Conservation (phyloP, 1,140 invertebrate genomes). For the Drosophila novamexicana region DNA sequence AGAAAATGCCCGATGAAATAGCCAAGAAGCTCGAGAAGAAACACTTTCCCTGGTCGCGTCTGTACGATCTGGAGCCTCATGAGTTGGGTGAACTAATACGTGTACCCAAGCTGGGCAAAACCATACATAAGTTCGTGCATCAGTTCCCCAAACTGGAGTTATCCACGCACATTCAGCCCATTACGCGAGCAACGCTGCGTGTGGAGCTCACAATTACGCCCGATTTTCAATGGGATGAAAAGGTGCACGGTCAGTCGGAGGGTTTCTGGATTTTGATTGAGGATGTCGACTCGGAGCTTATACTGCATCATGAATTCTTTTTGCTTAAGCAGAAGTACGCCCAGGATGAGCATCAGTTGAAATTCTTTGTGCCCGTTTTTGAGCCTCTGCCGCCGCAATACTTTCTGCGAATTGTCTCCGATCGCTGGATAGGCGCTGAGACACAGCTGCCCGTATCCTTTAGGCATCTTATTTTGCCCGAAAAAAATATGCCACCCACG, state of each 20-base stretch:
- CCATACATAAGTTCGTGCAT: conserved; percentile 98
- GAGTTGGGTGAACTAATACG: conserved; percentile 99
- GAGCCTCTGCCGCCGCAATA: conserved; percentile 99
- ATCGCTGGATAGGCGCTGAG: conserved; percentile 95
- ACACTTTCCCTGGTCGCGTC: conserved; percentile 95
- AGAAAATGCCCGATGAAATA: conserved; percentile 99
- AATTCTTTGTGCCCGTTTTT: conserved; percentile 99
- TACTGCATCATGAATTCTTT: conserved; percentile 99
- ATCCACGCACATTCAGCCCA: conserved; percentile 98
- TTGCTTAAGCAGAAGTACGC: conserved; percentile 97
- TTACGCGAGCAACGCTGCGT: conserved; percentile 96
- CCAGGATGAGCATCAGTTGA: conserved; percentile 97
- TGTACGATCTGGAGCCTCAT: conserved; percentile 98
- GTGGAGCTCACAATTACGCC: conserved; percentile 99
- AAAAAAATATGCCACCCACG: conserved; percentile 99
- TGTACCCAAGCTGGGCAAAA: conserved; percentile 98
- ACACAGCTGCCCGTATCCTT: conserved; percentile 99
- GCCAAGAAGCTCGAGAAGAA: conserved; percentile 99
- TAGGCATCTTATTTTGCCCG: conserved; percentile 97
- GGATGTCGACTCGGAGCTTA: conserved; percentile 98
- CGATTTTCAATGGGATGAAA: conserved; percentile 99
- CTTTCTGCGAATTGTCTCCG: conserved; percentile 93
- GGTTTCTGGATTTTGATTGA: conserved; percentile 99
- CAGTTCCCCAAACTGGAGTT: conserved; percentile 98
- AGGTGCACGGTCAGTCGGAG: conserved; percentile 97